Evolutionary conservation across 2,113 vertebrate genomes (phyloP).

Genomic region (Serinus canaria): DNA sequence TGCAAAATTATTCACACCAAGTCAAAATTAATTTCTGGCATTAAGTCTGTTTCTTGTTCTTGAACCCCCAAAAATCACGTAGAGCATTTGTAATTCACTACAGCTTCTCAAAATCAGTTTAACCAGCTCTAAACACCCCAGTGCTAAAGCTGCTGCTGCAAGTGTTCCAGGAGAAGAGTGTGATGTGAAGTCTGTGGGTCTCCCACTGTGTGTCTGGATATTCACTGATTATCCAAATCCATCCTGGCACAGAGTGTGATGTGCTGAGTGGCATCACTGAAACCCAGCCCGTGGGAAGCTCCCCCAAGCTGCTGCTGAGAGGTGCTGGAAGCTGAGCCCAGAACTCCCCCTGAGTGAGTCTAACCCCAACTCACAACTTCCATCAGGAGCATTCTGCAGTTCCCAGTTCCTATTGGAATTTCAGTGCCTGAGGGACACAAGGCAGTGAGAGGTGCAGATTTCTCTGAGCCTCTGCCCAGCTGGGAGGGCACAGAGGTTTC

Average conservation of each 20-base stretch:
- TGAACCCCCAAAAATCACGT: background rate
- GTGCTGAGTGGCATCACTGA: background rate
- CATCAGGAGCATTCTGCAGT: accelerated
- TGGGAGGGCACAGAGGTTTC: background rate
- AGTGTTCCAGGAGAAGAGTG: background rate
- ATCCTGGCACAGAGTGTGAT: background rate
- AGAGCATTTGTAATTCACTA: background rate
- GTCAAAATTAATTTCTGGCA: background rate
- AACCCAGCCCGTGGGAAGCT: accelerated
- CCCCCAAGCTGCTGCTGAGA: background rate
- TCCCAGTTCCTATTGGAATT: background rate
- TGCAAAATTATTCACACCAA: background rate
- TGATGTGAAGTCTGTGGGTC: too few relatives aligned
- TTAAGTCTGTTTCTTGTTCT: background rate
- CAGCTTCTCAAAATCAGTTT: background rate
- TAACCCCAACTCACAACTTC: background rate
- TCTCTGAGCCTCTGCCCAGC: background rate
- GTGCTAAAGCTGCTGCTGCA: background rate
- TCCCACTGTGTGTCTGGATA: background rate
- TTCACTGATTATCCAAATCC: background rate
- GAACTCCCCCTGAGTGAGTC: background rate
- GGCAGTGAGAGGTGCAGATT: background rate
- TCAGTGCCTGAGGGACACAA: accelerated
- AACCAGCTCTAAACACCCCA: background rate
- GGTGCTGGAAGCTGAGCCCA: background rate